phyloP scores from a whole-genome alignment of 2,113 vertebrate genomes.

The Arizona elegans region DNA sequence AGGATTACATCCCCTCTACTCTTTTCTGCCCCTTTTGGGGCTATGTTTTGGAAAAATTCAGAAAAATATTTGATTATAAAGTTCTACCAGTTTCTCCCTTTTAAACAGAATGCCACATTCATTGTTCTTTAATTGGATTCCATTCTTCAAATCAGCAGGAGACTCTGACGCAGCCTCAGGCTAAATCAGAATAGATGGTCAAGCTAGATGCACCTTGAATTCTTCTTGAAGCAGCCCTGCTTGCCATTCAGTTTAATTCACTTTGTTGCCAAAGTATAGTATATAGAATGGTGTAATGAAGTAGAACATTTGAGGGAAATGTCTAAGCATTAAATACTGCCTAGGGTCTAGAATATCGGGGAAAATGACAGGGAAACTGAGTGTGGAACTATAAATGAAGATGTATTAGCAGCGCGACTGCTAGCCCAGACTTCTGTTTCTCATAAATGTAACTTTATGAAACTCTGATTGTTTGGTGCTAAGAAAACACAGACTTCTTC shows the following conservation, averaged over 20 bases:
- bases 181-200: constrained; percentile 48
- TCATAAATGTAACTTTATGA: constrained; percentile 48
- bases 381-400: constrained; percentile 17
- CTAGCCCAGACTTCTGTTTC: constrained; percentile 37
- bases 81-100: constrained; percentile 16
- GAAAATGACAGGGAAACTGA: constrained; percentile 27
- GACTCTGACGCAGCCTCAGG: constrained; percentile 17
- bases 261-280: constrained; percentile 32
- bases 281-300: constrained; percentile 53
- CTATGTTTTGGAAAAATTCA: background rate
- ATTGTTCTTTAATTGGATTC: constrained; percentile 33
- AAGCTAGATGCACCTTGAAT: constrained; percentile 53
- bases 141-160: constrained; percentile 32
- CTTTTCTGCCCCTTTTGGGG: background rate
- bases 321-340: constrained; percentile 51
- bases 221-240: constrained; percentile 46
- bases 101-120: constrained; percentile 14
- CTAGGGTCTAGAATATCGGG: constrained; percentile 31
- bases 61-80: background rate
- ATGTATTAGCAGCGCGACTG: constrained; percentile 48
- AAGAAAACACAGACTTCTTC: constrained; percentile 23
- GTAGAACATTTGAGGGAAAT: constrained; percentile 45
- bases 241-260: constrained; percentile 47
- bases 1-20: background rate
- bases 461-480: constrained; percentile 36